Evolutionary conservation across 2,888 invertebrate species (phyloP).

Genomic region (Eupithecia insigniata): DNA sequence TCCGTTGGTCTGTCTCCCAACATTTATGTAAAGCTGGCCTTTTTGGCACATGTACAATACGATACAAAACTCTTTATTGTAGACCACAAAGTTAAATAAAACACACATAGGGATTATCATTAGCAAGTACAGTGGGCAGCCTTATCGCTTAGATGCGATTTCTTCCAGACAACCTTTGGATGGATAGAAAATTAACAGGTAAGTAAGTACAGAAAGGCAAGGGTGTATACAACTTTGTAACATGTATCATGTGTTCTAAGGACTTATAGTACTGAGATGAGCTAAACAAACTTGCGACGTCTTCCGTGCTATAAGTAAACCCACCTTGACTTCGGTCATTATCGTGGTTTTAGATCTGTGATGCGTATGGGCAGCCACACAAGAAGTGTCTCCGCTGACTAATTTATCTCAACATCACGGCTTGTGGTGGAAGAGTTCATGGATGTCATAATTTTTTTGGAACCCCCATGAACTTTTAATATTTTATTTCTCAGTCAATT

Average conservation of each 20-base stretch:
- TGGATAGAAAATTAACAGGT: too few species aligned
- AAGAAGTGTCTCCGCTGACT: constrained; percentile 70
- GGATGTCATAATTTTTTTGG: constrained; percentile 40
- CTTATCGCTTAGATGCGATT: too few species aligned
- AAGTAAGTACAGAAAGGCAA: too few species aligned
- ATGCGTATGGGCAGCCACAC: constrained; percentile 75
- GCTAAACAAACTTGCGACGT: background rate
- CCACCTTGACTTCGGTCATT: constrained; percentile 51
- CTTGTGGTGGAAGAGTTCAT: constrained; percentile 50
- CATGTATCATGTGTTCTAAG: background rate
- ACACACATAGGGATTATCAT: too few species aligned
- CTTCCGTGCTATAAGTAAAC: constrained; percentile 8
- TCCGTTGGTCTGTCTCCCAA: too few species aligned
- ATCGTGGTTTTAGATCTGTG: constrained; percentile 75
- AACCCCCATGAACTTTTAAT: constrained; percentile 9
- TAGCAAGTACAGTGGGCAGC: too few species aligned
- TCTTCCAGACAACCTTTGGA: too few species aligned
- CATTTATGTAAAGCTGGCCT: too few species aligned
- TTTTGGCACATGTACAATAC: too few species aligned
- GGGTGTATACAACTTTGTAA: too few species aligned
- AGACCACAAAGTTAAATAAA: too few species aligned
- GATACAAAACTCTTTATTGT: too few species aligned
- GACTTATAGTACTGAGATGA: background rate
- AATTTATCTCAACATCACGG: constrained; percentile 70
- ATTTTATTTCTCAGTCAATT: constrained; percentile 23